These are phyloP conservation scores for Pelobates cultripes DNA, from an alignment of 2,797 vertebrate species.

Conservation along the genomic window DNA sequence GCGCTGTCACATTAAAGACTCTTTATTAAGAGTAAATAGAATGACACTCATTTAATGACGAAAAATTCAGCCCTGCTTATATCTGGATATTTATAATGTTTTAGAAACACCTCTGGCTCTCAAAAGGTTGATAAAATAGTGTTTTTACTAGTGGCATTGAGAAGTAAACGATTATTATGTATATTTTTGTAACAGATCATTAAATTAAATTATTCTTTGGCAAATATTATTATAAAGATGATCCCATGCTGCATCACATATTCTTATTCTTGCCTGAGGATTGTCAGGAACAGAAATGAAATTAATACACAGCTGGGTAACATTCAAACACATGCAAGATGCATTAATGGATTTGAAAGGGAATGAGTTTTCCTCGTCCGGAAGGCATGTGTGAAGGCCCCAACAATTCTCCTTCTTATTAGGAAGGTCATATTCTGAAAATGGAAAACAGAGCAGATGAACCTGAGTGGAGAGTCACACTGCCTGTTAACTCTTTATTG, in stretches of 20 bases:
- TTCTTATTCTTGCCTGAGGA: slow-evolving; percentile 34
- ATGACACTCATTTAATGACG: slow-evolving; percentile 9
- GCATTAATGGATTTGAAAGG: slow-evolving; percentile 45
- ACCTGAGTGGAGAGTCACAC: background rate
- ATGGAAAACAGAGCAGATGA: slow-evolving; percentile 30
- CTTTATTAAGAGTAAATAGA: slow-evolving; percentile 19
- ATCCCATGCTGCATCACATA: slow-evolving; percentile 28
- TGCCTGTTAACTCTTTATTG: slow-evolving; percentile 16
- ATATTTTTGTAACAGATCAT: no score
- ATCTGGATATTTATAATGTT: background rate
- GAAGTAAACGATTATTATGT: no score
- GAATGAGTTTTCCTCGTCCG: slow-evolving; percentile 40
- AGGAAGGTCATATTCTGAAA: slow-evolving; percentile 38
- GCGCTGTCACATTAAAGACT: slow-evolving; percentile 16
- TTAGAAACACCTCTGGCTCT: background rate
- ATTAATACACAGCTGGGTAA: slow-evolving; percentile 16
- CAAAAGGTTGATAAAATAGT: background rate
- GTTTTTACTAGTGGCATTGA: background rate
- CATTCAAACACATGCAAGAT: slow-evolving; percentile 57
- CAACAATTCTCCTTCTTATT: slow-evolving; percentile 27
- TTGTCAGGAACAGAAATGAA: slow-evolving; percentile 14
- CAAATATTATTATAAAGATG: slow-evolving; percentile 33
- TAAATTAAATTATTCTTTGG: background rate
- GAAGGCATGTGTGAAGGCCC: slow-evolving; percentile 22
- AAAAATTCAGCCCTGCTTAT: background rate